Base-by-base conservation (phyloP, 2,797 vertebrate genomes). In the Lutjanus campechanus region DNA sequence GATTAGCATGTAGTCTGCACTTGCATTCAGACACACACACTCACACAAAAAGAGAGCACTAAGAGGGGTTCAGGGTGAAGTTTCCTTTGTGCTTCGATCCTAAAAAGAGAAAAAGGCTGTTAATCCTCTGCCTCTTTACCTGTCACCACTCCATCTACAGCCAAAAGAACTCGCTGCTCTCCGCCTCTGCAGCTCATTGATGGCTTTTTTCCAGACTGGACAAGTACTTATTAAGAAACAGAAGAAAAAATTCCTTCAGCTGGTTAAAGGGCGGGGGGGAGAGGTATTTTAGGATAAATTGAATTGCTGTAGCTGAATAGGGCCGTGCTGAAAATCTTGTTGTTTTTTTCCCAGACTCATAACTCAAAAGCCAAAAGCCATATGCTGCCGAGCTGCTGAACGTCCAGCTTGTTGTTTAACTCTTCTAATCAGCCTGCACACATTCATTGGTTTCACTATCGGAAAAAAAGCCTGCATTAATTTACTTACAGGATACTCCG, bases 191-290 rank as follows among this genome's bases (percentile, higher is more conserved):
- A 75, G 79, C 81, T 75, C 72, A 81, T 68, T 90, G 43, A 82
- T 81, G 77, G 80, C 77, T 76, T 73, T 70, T 85, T 61, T 83
- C 65, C 73, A 82, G 65, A 79, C 70, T 66, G 85, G 84, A 92
- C 89, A 90, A 85, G 89, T 92, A 90, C 83, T 91, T 93, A 90
- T 90, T 90, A 91, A 82, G 67, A 83, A 81, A 82, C 53, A 74
- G 55, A 88, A 59, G 76, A 80, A 83, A 76, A 73, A 79, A 86
- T 65, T 65, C 76, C 56, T 73, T 69, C 20, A 59, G 77, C 71
- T 58, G 55, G 56, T 81, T 76, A 59, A 76, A 62, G 56, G 65
- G 61, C 64, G 67, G 67, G 64, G 61, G 67, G 67, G 65, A 85
- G 64, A 79, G 44, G 69, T 81, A 79, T 82, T 87, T 73, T 40